Evolutionary conservation across 2,888 invertebrate species (phyloP), one percentile per base, ranked within the genome.

Genomic region (Melieria picta): DNA sequence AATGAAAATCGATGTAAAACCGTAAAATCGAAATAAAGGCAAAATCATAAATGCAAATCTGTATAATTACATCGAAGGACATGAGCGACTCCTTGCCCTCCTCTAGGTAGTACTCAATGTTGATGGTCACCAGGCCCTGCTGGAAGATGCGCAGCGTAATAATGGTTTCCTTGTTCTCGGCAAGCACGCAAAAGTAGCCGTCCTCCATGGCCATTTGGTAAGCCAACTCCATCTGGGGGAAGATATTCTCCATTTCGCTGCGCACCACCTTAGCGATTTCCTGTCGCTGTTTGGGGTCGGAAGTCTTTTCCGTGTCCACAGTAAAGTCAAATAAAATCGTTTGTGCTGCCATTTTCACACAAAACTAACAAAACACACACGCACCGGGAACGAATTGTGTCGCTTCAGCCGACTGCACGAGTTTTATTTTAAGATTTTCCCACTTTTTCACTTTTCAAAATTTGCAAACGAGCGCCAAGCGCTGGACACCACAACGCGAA

Each of bases 271-370:
- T 90, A 75, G 92, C 90, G 57, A 94, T 88, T 72, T 89, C 88
- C 76, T 91, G 90, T 74, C 92, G 89, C 74, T 92, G 91, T 76
- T 88, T 89, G 75, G 91, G 89, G 80, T 92, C 93, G 74, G 89
- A 90, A 52, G 93, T 88, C 63, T 90, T 90, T 73, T 89, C 90
- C 57, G 92, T 89, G 78, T 94, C 92, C 77, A 94, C 89, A 2
- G 93, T 91, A 83, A 95, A 94, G 88, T 95, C 94, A 79, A 94
- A 88, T 66, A 95, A 87, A 80, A 94, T 89, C 65, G 94, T 93
- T 86, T 94, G 92, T 55, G 92, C 93, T 78, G 94, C 91, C 94
- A 94, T 94, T 75, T 60, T 67, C 30, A 30, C 30, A 30, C 30
- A 30, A 30, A 30, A 30, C 30, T 30, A 30, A 16, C 16, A 16